phyloP scores from a whole-genome alignment of 1,140 invertebrate genomes.

The Ips nitidus region DNA sequence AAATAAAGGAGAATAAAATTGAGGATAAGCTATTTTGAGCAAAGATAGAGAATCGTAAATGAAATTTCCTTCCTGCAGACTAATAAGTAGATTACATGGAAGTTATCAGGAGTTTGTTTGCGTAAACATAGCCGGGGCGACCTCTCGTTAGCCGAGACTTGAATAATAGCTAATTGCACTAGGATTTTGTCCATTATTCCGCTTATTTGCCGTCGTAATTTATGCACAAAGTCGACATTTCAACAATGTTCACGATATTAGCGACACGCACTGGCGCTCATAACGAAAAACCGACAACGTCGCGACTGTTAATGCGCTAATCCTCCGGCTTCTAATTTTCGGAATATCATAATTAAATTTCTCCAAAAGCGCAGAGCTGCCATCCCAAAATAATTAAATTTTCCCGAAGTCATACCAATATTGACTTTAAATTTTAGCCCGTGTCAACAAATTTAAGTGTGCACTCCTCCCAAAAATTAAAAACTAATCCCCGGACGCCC shows the following conservation, averaged over 20 bases:
- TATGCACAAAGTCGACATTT: neutral
- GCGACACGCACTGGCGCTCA: neutral
- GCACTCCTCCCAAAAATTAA: conserved; percentile 20
- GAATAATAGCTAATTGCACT: conserved; percentile 4
- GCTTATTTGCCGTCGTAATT: neutral
- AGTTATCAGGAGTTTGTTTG: conserved; percentile 2
- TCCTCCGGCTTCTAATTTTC: conserved; percentile 16
- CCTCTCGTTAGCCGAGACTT: conserved; percentile 6
- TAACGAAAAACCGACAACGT: neutral
- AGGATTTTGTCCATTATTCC: neutral
- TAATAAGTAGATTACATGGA: conserved; percentile 14
- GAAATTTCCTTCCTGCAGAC: conserved; percentile 5
- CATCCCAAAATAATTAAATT: conserved; percentile 32
- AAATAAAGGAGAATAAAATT: too few species aligned
- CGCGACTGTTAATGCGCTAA: neutral
- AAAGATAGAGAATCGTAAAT: neutral
- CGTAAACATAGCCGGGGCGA: conserved; percentile 7
- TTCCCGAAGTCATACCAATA: conserved; percentile 29
- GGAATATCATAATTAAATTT: conserved; percentile 26
- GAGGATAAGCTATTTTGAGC: too few species aligned
- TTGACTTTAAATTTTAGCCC: conserved; percentile 29
- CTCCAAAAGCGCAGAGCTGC: conserved; percentile 13
- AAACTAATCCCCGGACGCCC: conserved; percentile 24
- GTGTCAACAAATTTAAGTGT: conserved; percentile 29
- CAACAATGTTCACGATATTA: neutral